Evolutionary conservation across 2,797 vertebrate species (phyloP).

Genomic region (Halcyon badia): DNA sequence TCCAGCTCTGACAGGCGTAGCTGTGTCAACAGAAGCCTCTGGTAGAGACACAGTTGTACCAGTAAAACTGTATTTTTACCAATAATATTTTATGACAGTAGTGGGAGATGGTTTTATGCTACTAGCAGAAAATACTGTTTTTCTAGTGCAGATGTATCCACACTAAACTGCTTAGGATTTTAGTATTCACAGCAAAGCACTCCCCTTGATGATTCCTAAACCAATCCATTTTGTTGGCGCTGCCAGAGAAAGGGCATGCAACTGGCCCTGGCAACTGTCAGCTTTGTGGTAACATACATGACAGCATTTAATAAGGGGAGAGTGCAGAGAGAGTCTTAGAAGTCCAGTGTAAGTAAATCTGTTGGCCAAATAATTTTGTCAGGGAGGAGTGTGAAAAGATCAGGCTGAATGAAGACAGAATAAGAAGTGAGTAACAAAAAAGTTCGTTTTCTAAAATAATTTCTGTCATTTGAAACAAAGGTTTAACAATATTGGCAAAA

Average conservation of each 20-base stretch:
- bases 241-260: neutral
- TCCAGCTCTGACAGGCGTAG: slow-evolving; percentile 6
- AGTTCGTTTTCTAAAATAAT: slow-evolving; percentile 12
- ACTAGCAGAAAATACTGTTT: neutral
- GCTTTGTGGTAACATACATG: neutral
- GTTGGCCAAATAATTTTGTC: slow-evolving; percentile 27
- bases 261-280: neutral
- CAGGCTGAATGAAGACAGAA: neutral
- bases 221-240: slow-evolving; percentile 3
- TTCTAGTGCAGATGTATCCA: neutral
- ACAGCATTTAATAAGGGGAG: neutral
- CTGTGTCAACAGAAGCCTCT: slow-evolving; percentile 28
- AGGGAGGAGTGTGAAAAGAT: slow-evolving; percentile 16
- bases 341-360: slow-evolving; percentile 8
- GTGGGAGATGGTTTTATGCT: slow-evolving; percentile 9
- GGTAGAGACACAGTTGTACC: neutral
- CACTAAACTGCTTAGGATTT: slow-evolving; percentile 11
- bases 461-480: slow-evolving; percentile 37
- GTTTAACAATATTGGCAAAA: slow-evolving; percentile 57
- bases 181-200: slow-evolving; percentile 29
- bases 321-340: neutral
- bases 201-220: slow-evolving; percentile 15
- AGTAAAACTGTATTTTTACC: slow-evolving; percentile 37
- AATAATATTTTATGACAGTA: slow-evolving; percentile 1
- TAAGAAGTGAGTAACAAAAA: neutral